These are phyloP conservation scores for Chrysolina americana DNA, from an alignment of 2,888 invertebrate species.

Conservation along the genomic window DNA sequence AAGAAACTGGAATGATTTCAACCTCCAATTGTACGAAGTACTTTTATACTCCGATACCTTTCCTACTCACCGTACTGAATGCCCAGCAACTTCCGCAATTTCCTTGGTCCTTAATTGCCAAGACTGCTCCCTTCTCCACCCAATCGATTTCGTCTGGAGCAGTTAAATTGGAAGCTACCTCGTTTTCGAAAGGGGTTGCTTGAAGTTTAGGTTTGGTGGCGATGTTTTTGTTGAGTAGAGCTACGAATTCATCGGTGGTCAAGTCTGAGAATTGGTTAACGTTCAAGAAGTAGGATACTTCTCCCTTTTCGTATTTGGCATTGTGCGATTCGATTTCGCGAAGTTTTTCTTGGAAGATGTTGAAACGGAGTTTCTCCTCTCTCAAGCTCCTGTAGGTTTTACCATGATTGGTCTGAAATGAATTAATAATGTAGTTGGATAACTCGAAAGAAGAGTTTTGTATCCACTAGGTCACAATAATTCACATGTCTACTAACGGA, in stretches of 20 bases:
- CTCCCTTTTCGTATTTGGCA: slow-evolving; percentile 37
- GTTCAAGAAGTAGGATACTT: slow-evolving; percentile 33
- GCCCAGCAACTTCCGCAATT: slow-evolving; percentile 38
- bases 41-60: too few relatives aligned
- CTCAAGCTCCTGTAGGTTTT: slow-evolving; percentile 33
- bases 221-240: slow-evolving; percentile 9
- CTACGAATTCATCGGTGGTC: slow-evolving; percentile 38
- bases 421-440: neutral
- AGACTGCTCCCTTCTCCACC: slow-evolving; percentile 38
- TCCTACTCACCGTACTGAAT: neutral
- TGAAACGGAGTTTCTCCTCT: slow-evolving; percentile 37
- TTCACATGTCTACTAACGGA: too few relatives aligned
- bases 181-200: neutral
- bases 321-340: slow-evolving; percentile 41
- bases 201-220: neutral
- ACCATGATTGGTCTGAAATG: slow-evolving; percentile 33
- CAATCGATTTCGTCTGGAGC: slow-evolving; percentile 40
- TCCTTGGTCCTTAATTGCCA: slow-evolving; percentile 37
- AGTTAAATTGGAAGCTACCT: neutral
- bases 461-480: too few relatives aligned
- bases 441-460: neutral
- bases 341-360: slow-evolving; percentile 39
- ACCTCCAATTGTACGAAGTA: too few relatives aligned
- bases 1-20: too few relatives aligned
- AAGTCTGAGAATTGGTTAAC: slow-evolving; percentile 44